Evolutionary conservation across 1,140 invertebrate genomes (phyloP).

Genomic region (Ips typographus): DNA sequence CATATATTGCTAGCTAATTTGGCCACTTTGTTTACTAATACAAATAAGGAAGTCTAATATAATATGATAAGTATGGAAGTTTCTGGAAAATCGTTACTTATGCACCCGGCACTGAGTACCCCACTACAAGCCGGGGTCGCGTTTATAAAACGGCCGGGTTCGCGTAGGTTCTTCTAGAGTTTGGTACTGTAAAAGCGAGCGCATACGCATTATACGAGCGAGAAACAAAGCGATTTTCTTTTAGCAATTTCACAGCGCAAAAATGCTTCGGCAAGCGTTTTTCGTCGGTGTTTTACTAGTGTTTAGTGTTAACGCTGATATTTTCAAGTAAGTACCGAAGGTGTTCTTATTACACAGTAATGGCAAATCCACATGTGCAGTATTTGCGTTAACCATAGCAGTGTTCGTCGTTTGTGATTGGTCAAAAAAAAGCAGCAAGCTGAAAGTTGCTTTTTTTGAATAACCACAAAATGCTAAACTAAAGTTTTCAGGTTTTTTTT

Average conservation of each 20-base stretch:
- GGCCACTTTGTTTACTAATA: neutral
- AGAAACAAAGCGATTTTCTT: neutral
- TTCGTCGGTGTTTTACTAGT: slow-evolving; percentile 20
- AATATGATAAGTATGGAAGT: neutral
- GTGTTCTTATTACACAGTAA: neutral
- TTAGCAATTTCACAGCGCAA: slow-evolving; percentile 7
- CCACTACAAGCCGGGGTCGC: slow-evolving; percentile 13
- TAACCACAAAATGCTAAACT: neutral
- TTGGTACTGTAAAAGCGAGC: slow-evolving; percentile 7
- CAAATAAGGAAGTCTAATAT: neutral
- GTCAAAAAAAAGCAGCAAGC: neutral
- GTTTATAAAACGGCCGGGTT: slow-evolving; percentile 24
- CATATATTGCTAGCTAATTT: neutral
- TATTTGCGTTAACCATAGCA: neutral
- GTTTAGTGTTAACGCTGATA: slow-evolving; percentile 16
- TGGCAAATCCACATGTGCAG: neutral
- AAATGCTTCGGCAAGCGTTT: slow-evolving; percentile 31
- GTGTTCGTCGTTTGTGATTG: neutral
- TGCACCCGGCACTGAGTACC: neutral
- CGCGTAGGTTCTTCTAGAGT: slow-evolving; percentile 14
- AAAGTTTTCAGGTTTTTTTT: neutral
- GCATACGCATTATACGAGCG: slow-evolving; percentile 4
- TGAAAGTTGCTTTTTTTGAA: neutral
- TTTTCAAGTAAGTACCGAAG: slow-evolving; percentile 27
- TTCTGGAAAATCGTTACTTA: slow-evolving; percentile 1